phyloP scores from a whole-genome alignment of 2,888 invertebrate genomes.

The Drosophila tripunctata region DNA sequence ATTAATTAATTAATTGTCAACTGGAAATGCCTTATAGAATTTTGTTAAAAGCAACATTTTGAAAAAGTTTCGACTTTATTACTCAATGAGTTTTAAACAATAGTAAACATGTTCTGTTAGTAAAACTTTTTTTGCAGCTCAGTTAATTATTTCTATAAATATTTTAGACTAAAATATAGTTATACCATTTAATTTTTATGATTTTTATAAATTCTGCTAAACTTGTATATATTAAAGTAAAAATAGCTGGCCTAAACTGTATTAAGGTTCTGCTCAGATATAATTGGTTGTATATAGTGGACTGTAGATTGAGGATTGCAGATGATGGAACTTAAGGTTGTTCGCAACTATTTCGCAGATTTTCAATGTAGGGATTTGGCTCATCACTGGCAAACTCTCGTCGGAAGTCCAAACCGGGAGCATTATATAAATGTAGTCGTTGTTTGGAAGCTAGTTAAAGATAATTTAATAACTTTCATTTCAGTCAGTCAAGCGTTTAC shows the following conservation, averaged over 20 bases:
- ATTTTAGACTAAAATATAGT: neutral
- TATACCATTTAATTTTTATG: neutral
- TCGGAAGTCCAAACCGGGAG: slow-evolving; percentile 24
- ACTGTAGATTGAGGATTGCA: neutral
- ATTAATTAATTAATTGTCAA: no score
- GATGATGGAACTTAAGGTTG: neutral
- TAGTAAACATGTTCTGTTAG: no score
- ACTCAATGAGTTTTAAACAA: no score
- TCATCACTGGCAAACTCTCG: slow-evolving; percentile 55
- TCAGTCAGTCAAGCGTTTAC: neutral
- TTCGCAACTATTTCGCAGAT: slow-evolving; percentile 7
- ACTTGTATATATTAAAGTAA: no score
- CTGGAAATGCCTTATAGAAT: no score
- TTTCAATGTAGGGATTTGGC: slow-evolving; percentile 52
- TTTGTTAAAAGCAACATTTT: no score
- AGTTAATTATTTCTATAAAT: neutral
- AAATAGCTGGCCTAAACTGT: neutral
- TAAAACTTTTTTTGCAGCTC: no score
- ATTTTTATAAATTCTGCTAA: no score
- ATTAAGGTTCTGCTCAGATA: neutral
- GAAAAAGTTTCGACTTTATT: no score
- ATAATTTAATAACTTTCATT: no score
- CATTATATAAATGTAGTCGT: neutral
- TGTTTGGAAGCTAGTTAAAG: neutral
- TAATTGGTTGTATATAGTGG: neutral